Conservation (phyloP, 2,113 vertebrate genomes). For the Syngnathus scovelli region DNA sequence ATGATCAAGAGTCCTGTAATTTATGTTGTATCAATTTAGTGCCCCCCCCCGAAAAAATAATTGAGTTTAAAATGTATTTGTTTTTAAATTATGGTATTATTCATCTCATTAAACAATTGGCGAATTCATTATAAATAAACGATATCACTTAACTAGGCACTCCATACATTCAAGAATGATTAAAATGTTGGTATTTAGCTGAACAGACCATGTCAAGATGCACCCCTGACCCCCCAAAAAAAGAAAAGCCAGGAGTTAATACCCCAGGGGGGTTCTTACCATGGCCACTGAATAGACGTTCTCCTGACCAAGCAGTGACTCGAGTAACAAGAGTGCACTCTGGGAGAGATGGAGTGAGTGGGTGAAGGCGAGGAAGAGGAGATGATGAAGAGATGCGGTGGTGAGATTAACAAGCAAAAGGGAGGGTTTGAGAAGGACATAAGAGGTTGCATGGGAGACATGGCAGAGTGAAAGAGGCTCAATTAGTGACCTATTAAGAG, state of each 20-base stretch:
- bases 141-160: neutral
- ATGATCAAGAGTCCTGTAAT: too few species aligned
- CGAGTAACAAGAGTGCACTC: constrained; percentile 69
- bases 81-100: too few species aligned
- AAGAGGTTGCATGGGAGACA: constrained; percentile 18
- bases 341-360: constrained; percentile 45
- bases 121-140: too few species aligned
- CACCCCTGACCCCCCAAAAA: neutral
- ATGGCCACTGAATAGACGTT: constrained; percentile 61
- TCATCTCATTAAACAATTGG: too few species aligned
- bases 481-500: constrained; percentile 23
- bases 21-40: too few species aligned
- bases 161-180: neutral
- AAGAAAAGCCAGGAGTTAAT: constrained; percentile 20
- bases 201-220: neutral
- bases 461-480: constrained; percentile 29
- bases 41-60: too few species aligned
- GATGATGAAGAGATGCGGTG: constrained; percentile 36
- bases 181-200: neutral
- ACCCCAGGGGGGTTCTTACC: constrained; percentile 61
- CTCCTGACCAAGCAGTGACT: constrained; percentile 67
- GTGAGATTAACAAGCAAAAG: constrained; percentile 54
- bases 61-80: too few species aligned
- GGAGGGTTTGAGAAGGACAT: constrained; percentile 18
- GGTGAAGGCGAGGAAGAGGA: constrained; percentile 5